phyloP scores from a whole-genome alignment of 1,140 invertebrate genomes.

The Nephotettix cincticeps region DNA sequence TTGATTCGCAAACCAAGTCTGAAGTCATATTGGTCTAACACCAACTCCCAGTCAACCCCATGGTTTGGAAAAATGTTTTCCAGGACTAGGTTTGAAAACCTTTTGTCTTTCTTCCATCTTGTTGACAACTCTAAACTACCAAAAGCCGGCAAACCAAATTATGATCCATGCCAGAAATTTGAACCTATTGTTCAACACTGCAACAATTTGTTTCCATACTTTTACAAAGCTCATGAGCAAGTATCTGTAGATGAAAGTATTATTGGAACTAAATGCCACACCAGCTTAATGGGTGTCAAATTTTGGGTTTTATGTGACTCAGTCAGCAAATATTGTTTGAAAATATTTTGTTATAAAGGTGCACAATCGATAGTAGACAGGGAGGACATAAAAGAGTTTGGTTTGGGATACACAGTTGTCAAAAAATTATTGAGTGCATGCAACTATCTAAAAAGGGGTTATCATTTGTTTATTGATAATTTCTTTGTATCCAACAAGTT shows the following conservation, averaged over 20 bases:
- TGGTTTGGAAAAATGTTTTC: constrained; percentile 17
- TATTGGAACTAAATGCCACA: constrained; percentile 28
- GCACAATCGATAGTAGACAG: neutral
- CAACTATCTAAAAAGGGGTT: neutral
- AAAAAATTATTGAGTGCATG: neutral
- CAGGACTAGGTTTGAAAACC: neutral
- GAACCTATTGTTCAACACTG: constrained; percentile 38
- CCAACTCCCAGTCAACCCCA: neutral
- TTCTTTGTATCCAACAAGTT: neutral
- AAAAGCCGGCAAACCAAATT: constrained; percentile 34
- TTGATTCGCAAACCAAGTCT: neutral
- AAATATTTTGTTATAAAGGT: neutral
- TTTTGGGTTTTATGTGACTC: constrained; percentile 23
- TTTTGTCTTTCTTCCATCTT: constrained; percentile 25
- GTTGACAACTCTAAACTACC: constrained; percentile 32
- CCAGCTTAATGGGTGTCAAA: neutral
- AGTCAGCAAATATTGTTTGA: constrained; percentile 34
- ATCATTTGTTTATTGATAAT: neutral
- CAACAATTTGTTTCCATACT: constrained; percentile 38
- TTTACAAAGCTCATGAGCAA: constrained; percentile 39
- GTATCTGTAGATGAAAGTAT: constrained; percentile 39
- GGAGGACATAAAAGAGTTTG: constrained; percentile 1
- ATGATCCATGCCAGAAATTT: constrained; percentile 42
- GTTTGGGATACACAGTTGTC: constrained; percentile 7
- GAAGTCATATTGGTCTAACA: neutral